A percentile compares a stretch with the other conserved stretches of the same genome.
These are phyloP conservation scores for Macrochelys suwanniensis DNA, from an alignment of 2,797 vertebrate genomes.

Conservation along the genomic window DNA sequence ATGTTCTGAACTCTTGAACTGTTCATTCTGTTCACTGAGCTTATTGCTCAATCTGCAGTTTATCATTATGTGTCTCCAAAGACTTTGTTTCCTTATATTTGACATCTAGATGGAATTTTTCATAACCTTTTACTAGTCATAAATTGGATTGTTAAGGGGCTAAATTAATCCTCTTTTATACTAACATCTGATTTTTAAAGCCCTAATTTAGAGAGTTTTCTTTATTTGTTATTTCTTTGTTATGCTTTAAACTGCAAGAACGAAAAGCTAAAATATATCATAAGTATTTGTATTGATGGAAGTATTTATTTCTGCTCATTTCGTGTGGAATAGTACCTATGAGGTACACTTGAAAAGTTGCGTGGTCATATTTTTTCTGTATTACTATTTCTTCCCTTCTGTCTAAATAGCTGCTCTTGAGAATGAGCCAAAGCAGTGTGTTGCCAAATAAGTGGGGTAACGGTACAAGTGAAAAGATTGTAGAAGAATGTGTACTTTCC, in stretches of 20 bases:
- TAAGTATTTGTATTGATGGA: slow-evolving; percentile 48
- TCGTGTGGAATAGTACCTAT: slow-evolving; percentile 73
- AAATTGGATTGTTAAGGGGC: slow-evolving; percentile 84
- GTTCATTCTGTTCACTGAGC: slow-evolving; percentile 76
- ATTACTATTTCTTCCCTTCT: slow-evolving; percentile 70
- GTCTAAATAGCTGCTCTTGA: slow-evolving; percentile 52
- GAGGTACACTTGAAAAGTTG: slow-evolving; percentile 76
- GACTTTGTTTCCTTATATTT: slow-evolving; percentile 78
- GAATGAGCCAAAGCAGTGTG: slow-evolving; percentile 47
- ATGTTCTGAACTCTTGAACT: slow-evolving; percentile 84
- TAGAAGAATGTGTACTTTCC: slow-evolving; percentile 17
- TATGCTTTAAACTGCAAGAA: slow-evolving; percentile 57
- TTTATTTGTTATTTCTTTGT: slow-evolving; percentile 69
- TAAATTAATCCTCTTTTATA: slow-evolving; percentile 80
- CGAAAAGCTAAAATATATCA: slow-evolving; percentile 25
- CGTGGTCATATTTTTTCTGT: slow-evolving; percentile 67
- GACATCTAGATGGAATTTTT: slow-evolving; percentile 82
- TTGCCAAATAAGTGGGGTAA: slow-evolving; percentile 32
- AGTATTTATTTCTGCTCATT: slow-evolving; percentile 80
- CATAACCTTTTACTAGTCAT: slow-evolving; percentile 82
- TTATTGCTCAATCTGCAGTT: slow-evolving; percentile 80
- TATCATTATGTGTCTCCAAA: slow-evolving; percentile 82
- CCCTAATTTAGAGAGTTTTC: slow-evolving; percentile 76
- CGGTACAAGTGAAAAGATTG: neutral
- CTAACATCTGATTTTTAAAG: slow-evolving; percentile 73